Conservation (phyloP, 2,113 vertebrate genomes). For the Carollia perspicillata region DNA sequence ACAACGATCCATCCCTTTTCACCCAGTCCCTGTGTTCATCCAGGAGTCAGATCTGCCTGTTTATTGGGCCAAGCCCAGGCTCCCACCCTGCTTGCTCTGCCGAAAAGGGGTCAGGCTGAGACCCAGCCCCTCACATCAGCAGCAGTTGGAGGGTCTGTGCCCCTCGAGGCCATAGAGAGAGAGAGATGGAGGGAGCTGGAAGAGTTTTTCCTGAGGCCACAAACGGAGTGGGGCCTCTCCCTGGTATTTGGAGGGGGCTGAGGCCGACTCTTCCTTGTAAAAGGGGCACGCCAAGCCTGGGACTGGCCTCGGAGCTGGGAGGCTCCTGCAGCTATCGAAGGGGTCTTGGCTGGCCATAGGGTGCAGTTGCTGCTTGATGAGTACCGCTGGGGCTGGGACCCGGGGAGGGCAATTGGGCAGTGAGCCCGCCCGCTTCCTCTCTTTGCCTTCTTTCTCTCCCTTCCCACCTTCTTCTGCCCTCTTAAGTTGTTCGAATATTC, state of each 20-base stretch:
- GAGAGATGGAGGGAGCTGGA: background rate
- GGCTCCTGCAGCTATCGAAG: background rate
- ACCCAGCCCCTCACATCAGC: background rate
- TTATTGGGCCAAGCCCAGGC: background rate
- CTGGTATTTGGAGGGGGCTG: background rate
- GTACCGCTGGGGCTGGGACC: background rate
- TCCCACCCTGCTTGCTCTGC: background rate
- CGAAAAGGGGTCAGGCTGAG: background rate
- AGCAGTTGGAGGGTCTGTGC: background rate
- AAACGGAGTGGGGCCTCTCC: background rate
- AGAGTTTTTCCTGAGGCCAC: background rate
- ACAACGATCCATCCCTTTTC: background rate
- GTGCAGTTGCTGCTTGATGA: background rate
- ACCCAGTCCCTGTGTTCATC: background rate
- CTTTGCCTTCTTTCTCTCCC: background rate
- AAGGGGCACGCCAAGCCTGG: background rate
- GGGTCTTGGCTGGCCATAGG: background rate
- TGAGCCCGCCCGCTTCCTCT: background rate
- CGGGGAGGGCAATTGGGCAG: background rate
- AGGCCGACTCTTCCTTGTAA: background rate
- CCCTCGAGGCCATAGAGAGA: background rate
- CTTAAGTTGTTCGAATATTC: fast-evolving
- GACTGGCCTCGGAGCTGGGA: background rate
- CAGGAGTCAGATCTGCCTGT: background rate
- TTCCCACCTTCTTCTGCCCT: background rate